Evolutionary conservation across 2,797 vertebrate species (phyloP).

Genomic region (Protonibea diacanthus): DNA sequence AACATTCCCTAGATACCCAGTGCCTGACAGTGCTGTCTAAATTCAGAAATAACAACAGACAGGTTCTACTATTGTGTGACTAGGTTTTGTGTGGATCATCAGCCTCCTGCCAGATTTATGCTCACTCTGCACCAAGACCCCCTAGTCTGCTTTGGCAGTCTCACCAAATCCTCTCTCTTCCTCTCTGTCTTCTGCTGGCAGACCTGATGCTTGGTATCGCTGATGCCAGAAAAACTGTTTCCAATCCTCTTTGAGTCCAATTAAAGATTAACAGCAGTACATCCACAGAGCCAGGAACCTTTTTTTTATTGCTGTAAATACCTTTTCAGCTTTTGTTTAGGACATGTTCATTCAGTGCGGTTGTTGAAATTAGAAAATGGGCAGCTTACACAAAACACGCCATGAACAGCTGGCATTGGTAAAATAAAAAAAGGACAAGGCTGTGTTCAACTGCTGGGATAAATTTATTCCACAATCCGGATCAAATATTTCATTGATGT

Average conservation of each 20-base stretch:
- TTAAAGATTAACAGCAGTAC: slow-evolving; percentile 74
- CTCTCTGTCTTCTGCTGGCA: slow-evolving; percentile 69
- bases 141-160: slow-evolving; percentile 67
- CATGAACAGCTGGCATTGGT: slow-evolving; percentile 21
- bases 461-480: slow-evolving; percentile 4
- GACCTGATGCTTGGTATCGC: slow-evolving; percentile 44
- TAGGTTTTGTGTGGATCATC: slow-evolving; percentile 63
- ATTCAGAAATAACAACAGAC: slow-evolving; percentile 55
- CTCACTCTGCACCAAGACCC: slow-evolving; percentile 60
- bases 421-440: slow-evolving; percentile 2
- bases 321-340: slow-evolving; percentile 54
- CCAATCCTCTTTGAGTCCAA: slow-evolving; percentile 75
- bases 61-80: slow-evolving; percentile 57
- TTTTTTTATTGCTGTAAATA: slow-evolving; percentile 45
- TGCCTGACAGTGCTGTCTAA: slow-evolving; percentile 37
- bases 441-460: background rate
- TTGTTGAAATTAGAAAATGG: slow-evolving; percentile 32
- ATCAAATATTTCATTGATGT: background rate
- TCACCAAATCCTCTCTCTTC: slow-evolving; percentile 65
- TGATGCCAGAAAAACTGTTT: slow-evolving; percentile 69
- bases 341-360: slow-evolving; percentile 19
- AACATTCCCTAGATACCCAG: slow-evolving; percentile 48
- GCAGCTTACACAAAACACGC: slow-evolving; percentile 10
- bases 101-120: slow-evolving; percentile 63
- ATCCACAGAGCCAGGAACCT: slow-evolving; percentile 54